Evolutionary conservation across 2,888 invertebrate species (phyloP).

Genomic region (Arctia plantaginis): DNA sequence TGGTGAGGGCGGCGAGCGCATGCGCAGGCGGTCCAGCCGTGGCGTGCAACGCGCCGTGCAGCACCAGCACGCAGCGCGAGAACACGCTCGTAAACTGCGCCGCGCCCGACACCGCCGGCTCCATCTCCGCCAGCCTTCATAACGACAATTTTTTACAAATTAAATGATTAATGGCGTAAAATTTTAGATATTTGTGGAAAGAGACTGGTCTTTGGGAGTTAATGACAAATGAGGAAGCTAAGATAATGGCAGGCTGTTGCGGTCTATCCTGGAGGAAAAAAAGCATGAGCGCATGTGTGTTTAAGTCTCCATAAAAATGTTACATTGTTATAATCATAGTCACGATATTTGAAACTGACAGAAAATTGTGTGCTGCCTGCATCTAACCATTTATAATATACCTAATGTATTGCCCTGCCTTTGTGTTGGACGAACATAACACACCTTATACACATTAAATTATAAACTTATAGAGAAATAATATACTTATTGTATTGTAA

Average conservation of each 20-base stretch:
- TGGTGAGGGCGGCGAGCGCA: slow-evolving; percentile 83
- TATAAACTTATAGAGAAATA: no score
- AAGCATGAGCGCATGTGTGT: neutral
- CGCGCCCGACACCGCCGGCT: slow-evolving; percentile 91
- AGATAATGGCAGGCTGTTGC: neutral
- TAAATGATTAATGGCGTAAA: neutral
- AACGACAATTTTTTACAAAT: neutral
- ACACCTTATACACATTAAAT: neutral
- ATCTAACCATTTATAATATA: neutral
- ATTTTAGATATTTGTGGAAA: neutral
- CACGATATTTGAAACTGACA: neutral
- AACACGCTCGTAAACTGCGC: slow-evolving; percentile 93
- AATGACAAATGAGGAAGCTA: neutral
- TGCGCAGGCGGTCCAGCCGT: slow-evolving; percentile 67
- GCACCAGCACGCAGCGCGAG: slow-evolving; percentile 89
- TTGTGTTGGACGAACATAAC: neutral
- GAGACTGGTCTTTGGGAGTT: neutral
- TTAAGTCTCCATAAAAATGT: neutral
- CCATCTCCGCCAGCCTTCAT: slow-evolving; percentile 90
- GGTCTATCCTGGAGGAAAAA: neutral
- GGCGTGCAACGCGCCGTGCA: slow-evolving; percentile 81
- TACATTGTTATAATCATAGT: neutral
- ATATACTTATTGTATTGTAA: no score
- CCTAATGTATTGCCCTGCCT: no score
- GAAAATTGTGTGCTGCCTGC: neutral